A percentile compares a stretch with the other conserved stretches of the same genome.
phyloP scores from a whole-genome alignment of 2,113 vertebrate species.

The Hymenochirus boettgeri region DNA sequence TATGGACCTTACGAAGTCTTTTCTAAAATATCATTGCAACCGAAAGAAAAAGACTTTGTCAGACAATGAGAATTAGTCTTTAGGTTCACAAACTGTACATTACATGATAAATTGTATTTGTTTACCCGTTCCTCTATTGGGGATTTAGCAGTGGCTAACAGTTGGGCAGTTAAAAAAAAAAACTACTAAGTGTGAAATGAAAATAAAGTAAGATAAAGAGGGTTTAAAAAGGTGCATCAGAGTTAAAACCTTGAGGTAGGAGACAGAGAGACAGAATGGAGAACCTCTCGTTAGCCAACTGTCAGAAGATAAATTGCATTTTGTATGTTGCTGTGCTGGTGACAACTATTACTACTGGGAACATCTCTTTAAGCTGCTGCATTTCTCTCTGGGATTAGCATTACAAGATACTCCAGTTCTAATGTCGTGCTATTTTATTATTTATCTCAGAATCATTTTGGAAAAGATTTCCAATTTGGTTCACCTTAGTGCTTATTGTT shows the following conservation, averaged over 20 bases:
- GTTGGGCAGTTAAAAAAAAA: background rate
- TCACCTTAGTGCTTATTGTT: too few relatives aligned
- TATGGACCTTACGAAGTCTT: too few relatives aligned
- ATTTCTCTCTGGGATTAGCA: conserved; percentile 9
- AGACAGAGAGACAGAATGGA: conserved; percentile 1
- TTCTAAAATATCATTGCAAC: too few relatives aligned
- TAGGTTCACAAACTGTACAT: background rate
- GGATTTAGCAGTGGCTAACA: background rate
- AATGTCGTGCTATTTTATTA: background rate
- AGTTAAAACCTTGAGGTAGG: conserved; percentile 4
- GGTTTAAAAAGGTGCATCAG: background rate
- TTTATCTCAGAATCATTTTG: background rate
- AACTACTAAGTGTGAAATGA: background rate
- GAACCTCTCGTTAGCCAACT: conserved; percentile 30
- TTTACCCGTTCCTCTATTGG: background rate
- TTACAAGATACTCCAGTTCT: conserved; percentile 2
- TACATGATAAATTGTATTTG: background rate
- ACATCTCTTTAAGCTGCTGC: conserved; percentile 14
- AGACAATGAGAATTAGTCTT: background rate
- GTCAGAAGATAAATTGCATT: conserved; percentile 37
- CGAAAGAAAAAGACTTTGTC: background rate
- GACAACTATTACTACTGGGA: conserved; percentile 28
- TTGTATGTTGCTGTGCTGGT: conserved; percentile 10
- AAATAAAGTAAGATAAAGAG: conserved; percentile 9
- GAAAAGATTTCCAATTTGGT: too few relatives aligned